Conservation (phyloP, 2,113 vertebrate genomes). For the Percina caprodes region DNA sequence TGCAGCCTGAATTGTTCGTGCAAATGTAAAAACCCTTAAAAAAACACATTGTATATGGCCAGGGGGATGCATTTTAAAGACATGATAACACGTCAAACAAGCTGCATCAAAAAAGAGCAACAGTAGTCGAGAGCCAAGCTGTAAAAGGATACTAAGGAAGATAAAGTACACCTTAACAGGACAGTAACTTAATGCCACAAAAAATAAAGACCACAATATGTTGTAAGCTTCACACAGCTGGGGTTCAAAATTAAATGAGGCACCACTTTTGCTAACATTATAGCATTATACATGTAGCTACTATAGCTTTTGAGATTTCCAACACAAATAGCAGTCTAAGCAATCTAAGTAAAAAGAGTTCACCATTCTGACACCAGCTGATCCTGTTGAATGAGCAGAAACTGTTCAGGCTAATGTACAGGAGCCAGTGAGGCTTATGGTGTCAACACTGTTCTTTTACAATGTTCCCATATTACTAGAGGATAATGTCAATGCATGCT, state of each 20-base stretch:
- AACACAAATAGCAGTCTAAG: background rate
- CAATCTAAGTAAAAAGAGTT: background rate
- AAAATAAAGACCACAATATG: background rate
- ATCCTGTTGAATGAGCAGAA: background rate
- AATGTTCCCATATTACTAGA: background rate
- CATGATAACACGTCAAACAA: background rate
- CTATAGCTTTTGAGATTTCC: background rate
- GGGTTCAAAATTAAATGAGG: background rate
- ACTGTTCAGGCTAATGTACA: background rate
- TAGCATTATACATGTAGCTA: too few relatives aligned
- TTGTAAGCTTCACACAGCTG: background rate
- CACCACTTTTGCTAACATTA: background rate
- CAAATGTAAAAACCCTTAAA: conserved; percentile 10
- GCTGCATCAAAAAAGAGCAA: conserved; percentile 7
- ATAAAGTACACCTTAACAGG: background rate
- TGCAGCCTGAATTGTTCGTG: background rate
- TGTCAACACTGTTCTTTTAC: background rate
- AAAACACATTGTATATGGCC: background rate
- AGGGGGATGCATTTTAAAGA: background rate
- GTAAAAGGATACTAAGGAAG: background rate
- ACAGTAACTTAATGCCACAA: background rate
- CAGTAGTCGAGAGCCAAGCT: background rate
- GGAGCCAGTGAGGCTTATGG: background rate
- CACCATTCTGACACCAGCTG: background rate
- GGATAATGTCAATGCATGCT: background rate